Evolutionary conservation across 92 coral and sea anemone genomes (phyloP).

Genomic region (Phenganax subtilis): DNA sequence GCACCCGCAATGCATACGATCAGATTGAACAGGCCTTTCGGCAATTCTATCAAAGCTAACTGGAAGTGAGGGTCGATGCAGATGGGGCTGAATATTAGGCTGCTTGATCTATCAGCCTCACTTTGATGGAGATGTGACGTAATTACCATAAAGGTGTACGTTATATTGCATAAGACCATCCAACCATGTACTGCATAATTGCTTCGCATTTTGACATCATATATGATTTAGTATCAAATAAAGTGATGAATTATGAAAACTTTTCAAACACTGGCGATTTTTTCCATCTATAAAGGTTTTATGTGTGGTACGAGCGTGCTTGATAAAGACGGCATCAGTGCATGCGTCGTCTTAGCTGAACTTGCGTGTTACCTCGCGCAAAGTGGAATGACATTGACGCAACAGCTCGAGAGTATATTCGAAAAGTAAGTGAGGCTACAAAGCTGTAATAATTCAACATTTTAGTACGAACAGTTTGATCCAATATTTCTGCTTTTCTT

Average conservation of each 20-base stretch:
- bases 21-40: too few species aligned
- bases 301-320: constrained; percentile 95
- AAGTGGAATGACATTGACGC: constrained; percentile 68
- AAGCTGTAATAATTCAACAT: neutral
- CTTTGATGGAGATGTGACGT: too few species aligned
- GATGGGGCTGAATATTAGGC: too few species aligned
- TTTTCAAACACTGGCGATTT: neutral
- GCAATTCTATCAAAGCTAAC: too few species aligned
- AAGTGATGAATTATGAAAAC: neutral
- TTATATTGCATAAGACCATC: too few species aligned
- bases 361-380: constrained; percentile 81
- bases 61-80: too few species aligned
- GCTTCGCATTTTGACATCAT: neutral
- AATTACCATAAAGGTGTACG: too few species aligned
- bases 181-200: too few species aligned
- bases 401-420: constrained; percentile 71
- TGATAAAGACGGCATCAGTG: constrained; percentile 98
- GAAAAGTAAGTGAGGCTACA: constrained; percentile 53
- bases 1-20: too few species aligned
- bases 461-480: neutral
- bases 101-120: too few species aligned
- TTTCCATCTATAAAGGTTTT: constrained; percentile 56
- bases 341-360: constrained; percentile 93
- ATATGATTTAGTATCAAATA: neutral
- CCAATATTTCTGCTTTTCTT: too few species aligned